Conservation (phyloP, 2,113 vertebrate species). For the Engraulis encrasicolus region DNA sequence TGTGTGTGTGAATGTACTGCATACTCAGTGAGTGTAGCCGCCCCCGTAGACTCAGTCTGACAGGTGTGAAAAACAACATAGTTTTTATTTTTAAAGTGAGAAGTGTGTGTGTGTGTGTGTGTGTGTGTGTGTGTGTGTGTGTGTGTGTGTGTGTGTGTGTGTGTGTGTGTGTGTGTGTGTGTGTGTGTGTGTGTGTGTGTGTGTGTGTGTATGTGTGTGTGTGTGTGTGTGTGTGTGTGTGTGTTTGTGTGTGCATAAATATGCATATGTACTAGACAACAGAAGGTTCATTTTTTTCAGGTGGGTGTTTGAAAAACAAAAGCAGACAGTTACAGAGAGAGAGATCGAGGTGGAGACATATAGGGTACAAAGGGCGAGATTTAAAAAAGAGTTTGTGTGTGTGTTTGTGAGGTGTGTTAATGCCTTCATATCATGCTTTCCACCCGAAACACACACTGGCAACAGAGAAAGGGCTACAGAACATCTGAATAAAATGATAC, state of each 20-base stretch:
- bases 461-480: background rate
- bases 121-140: background rate
- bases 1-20: background rate
- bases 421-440: background rate
- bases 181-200: background rate
- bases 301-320: too few relatives aligned
- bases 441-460: background rate
- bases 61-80: slow-evolving; percentile 14
- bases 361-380: too few relatives aligned
- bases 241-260: background rate
- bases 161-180: background rate
- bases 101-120: too few relatives aligned
- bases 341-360: too few relatives aligned
- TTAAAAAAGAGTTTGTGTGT: background rate
- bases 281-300: too few relatives aligned
- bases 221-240: background rate
- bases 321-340: too few relatives aligned
- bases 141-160: background rate
- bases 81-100: slow-evolving; percentile 18
- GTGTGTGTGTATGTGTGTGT: background rate
- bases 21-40: background rate
- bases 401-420: background rate
- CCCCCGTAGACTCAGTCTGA: background rate
- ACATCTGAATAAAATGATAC: background rate
- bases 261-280: too few relatives aligned